Evolutionary conservation across 2,888 invertebrate genomes (phyloP).

Genomic region (Oegoconia quadripuncta): DNA sequence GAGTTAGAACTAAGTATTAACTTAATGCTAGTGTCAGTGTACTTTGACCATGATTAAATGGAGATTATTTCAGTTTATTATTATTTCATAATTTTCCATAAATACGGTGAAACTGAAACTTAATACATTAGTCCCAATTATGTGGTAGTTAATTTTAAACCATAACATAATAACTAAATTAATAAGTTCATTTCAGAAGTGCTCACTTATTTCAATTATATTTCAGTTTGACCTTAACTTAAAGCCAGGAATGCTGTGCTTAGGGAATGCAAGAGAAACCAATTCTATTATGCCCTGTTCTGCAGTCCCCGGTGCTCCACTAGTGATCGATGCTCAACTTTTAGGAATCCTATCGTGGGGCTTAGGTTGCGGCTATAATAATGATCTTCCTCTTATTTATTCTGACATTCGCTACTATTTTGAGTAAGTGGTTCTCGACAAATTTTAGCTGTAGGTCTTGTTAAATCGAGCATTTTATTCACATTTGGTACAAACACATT

Average conservation of each 20-base stretch:
- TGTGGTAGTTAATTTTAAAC: too few species aligned
- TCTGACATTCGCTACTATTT: slow-evolving; percentile 35
- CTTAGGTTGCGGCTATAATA: slow-evolving; percentile 54
- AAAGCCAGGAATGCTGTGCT: slow-evolving; percentile 44
- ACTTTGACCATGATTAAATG: too few species aligned
- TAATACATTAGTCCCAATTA: too few species aligned
- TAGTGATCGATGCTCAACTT: slow-evolving; percentile 42
- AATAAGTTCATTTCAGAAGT: too few species aligned
- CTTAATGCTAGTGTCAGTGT: too few species aligned
- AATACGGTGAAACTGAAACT: too few species aligned
- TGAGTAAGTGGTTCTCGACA: slow-evolving; percentile 40
- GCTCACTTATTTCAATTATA: slow-evolving; percentile 1
- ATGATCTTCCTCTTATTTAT: slow-evolving; percentile 58
- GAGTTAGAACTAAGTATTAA: too few species aligned
- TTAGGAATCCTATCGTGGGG: slow-evolving; percentile 62
- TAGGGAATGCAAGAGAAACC: slow-evolving; percentile 42
- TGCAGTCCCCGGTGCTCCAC: slow-evolving; percentile 60
- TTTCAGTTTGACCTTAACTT: background rate
- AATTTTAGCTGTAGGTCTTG: too few species aligned
- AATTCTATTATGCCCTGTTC: slow-evolving; percentile 41
- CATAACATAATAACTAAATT: too few species aligned
- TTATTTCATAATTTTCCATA: too few species aligned
- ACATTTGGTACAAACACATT: slow-evolving; percentile 14
- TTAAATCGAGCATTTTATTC: too few species aligned
- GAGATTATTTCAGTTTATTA: too few species aligned